Percentiles rank a stretch among this genome's conserved stretches.
phyloP scores from a whole-genome alignment of 2,888 invertebrate genomes.

The Acanthococcus lagerstroemiae region DNA sequence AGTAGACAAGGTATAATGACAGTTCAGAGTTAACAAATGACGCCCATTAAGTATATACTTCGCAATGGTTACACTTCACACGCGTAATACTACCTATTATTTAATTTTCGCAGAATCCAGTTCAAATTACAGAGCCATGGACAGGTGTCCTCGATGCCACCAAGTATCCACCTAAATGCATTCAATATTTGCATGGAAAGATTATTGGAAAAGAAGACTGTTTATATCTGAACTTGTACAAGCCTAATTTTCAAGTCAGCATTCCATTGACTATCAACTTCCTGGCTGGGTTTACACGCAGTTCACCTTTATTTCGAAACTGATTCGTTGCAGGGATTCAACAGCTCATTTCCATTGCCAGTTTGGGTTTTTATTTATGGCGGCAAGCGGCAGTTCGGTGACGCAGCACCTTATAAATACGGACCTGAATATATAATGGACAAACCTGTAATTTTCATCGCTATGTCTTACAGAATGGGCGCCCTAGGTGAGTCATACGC shows the following conservation, averaged over 20 bases:
- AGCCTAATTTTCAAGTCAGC: conserved; percentile 39
- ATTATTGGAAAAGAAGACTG: conserved; percentile 48
- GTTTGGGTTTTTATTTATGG: conserved; percentile 48
- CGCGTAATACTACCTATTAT: background rate
- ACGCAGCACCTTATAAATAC: conserved; percentile 41
- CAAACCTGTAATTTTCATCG: conserved; percentile 44
- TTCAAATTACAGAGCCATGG: conserved; percentile 41
- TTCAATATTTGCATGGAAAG: conserved; percentile 40
- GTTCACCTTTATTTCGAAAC: too few relatives aligned
- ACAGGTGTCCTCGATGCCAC: conserved; percentile 43
- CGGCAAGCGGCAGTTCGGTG: conserved; percentile 53
- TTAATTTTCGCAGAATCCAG: conserved; percentile 42
- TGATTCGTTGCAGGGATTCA: too few relatives aligned
- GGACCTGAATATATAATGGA: conserved; percentile 54
- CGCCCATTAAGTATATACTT: too few relatives aligned
- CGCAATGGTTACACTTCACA: background rate
- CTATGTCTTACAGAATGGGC: conserved; percentile 42
- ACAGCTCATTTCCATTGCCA: conserved; percentile 37
- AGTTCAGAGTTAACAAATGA: too few relatives aligned
- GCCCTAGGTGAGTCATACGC: conserved; percentile 44
- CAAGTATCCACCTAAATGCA: conserved; percentile 40
- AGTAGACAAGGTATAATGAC: too few relatives aligned
- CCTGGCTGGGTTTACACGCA: too few relatives aligned
- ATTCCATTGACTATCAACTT: background rate
- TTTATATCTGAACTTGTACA: conserved; percentile 46